phyloP scores from a whole-genome alignment of 2,113 vertebrate species.

The Pomatorhinus ruficollis region DNA sequence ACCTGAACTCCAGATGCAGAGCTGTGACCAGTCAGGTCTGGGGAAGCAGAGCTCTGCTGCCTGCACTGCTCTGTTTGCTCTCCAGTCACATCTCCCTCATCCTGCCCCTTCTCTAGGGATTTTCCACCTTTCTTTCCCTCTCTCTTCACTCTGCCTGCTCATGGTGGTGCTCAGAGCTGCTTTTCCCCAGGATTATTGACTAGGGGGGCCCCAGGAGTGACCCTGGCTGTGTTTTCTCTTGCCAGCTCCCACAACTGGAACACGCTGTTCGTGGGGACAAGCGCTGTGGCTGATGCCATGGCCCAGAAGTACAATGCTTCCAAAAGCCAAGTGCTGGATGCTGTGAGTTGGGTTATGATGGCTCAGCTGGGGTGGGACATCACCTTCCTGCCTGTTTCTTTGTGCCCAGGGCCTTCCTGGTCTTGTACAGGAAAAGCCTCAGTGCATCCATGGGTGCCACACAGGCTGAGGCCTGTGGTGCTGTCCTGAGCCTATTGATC shows the following conservation, averaged over 20 bases:
- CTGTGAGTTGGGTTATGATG: constrained; percentile 78
- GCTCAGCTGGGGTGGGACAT: not conserved
- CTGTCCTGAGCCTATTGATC: not conserved
- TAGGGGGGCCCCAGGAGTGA: not conserved
- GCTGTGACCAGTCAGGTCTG: not conserved
- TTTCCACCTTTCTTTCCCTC: not conserved
- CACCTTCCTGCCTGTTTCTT: not conserved
- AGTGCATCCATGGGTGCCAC: fast-evolving
- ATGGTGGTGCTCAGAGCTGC: not conserved
- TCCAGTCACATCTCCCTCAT: not conserved
- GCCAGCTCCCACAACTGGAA: constrained; percentile 97
- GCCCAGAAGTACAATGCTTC: constrained; percentile 92
- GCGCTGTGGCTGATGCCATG: constrained; percentile 90
- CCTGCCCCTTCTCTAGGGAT: not conserved
- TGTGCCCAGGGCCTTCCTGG: not conserved
- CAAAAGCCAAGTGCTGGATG: constrained; percentile 94
- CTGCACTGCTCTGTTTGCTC: not conserved
- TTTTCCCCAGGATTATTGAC: not conserved
- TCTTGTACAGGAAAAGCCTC: not conserved
- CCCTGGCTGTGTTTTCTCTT: not conserved
- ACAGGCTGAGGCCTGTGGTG: not conserved
- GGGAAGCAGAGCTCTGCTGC: not conserved
- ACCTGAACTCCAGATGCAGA: not conserved
- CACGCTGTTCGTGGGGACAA: constrained; percentile 89
- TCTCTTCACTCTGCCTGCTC: not conserved